phyloP scores from a whole-genome alignment of 2,888 invertebrate genomes.

The Spilarctia lutea region DNA sequence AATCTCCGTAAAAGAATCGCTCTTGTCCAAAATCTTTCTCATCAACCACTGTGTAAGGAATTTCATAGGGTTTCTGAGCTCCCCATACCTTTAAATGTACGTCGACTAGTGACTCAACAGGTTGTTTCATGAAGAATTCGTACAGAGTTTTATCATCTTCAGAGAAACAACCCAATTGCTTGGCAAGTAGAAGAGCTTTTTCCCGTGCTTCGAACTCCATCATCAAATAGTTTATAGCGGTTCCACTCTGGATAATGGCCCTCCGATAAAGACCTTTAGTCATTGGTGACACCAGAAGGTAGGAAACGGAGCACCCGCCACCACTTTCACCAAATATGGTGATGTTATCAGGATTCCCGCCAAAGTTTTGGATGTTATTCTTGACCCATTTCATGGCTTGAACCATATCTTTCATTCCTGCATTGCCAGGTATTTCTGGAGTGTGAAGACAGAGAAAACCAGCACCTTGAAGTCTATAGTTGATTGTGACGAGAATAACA shows the following conservation, averaged over 20 bases:
- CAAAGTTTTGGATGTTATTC: slow-evolving; percentile 71
- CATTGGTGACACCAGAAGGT: slow-evolving; percentile 78
- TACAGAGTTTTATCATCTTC: slow-evolving; percentile 64
- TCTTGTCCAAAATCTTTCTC: slow-evolving; percentile 68
- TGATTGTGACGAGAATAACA: slow-evolving; percentile 74
- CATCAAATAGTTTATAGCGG: slow-evolving; percentile 84
- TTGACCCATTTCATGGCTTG: slow-evolving; percentile 75
- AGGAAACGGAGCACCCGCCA: slow-evolving; percentile 67
- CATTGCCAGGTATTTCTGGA: slow-evolving; percentile 77
- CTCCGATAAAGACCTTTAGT: slow-evolving; percentile 73
- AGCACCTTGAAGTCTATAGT: slow-evolving; percentile 74
- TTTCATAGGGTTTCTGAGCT: slow-evolving; percentile 46
- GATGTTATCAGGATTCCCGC: slow-evolving; percentile 75
- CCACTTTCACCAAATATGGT: slow-evolving; percentile 81
- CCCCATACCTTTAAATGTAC: slow-evolving; percentile 49
- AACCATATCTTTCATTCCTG: slow-evolving; percentile 81
- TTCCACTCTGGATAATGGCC: slow-evolving; percentile 90
- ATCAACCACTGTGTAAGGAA: slow-evolving; percentile 54
- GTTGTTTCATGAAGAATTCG: slow-evolving; percentile 65
- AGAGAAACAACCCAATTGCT: slow-evolving; percentile 64
- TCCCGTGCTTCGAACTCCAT: slow-evolving; percentile 80
- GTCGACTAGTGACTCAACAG: slow-evolving; percentile 56
- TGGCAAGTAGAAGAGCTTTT: slow-evolving; percentile 64
- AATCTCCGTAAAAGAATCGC: slow-evolving; percentile 64
- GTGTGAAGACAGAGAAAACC: slow-evolving; percentile 76